Evolutionary conservation across 2,797 vertebrate genomes (phyloP), one percentile per base, ranked within the genome.

Genomic region (Falco columbarius): DNA sequence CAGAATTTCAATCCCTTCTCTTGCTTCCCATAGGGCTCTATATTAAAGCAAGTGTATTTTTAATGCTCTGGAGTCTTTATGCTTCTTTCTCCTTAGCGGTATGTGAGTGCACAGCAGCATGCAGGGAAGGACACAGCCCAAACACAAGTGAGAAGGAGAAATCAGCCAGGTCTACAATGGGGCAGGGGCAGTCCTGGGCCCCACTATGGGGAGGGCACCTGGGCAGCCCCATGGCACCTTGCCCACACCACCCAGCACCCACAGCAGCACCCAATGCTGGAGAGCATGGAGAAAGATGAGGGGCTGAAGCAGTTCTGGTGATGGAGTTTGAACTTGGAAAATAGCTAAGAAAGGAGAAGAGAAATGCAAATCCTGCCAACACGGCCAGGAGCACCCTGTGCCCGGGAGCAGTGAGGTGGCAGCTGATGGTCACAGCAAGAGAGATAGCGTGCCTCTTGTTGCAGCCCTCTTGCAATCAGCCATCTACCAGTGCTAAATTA

Each of bases 361-460:
- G 6, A 81, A 88, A 65, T 8, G 29, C 42, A 81, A 70, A 62
- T 29, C 40, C 30, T 32, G 38, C 10, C 0, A 0, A 72, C 3
- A 24, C 0, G 3, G 70, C 46, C 80, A 81, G 38, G 40, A 90
- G 13, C 36, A 52, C 30, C 16, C 58, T 36, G 49, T 0, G 2
- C 17, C 7, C 0, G 0, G 42, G 29, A 76, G 32, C 46, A 38
- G 63, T 1, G 10, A 63, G 36, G 52, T 3, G 16, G 66, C 5
- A 7, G 36, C 22, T 3, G 7, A 56, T 34, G 30, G 46, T 7
- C 20, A 23, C 66, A 49, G 17, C 30, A 47, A n/a, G n/a, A 59
- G 26, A 73, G 36, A 12, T 2, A 72, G 19, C 0, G 5, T 7
- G 22, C 5, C 30, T 59, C n/a, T 86, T 10, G 2, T 4, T 76